Base-by-base conservation (phyloP, 2,113 vertebrate species). In the Regulus satrapa region DNA sequence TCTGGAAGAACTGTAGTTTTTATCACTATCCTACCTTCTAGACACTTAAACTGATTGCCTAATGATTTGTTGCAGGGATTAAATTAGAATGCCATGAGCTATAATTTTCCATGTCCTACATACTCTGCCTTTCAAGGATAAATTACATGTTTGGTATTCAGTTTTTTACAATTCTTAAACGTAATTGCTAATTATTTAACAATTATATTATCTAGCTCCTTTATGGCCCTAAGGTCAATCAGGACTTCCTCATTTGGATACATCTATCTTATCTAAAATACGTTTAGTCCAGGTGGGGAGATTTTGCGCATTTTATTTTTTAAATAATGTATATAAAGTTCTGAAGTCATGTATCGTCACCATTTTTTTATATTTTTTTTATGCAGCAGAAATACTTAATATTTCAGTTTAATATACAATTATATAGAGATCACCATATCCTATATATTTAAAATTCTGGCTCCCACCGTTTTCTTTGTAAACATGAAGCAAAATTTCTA, bases 61-160 rank as follows among this genome's bases (percentile, higher is more conserved):
- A 88, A 92, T 92, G 55, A 85, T 90, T 92, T 89, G 40, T 88
- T 92, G 34, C 64, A 85, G 38, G 38, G 24, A 85, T 82, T 89
- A 89, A 77, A 89, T 94, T 88, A 78, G 66, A 92, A 71, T 85
- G 62, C 56, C 10, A 2, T 63, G 56, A 85, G 34, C 40, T 85
- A 85, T 88, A 94, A 88, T 92, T 94, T 89, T 75, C 52, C 14
- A 72, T 54, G 78, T 59, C 69, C 48, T 92, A 61, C n/a, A 67
- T 81, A 75, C 34, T 71, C 24, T 86, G 12, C 12, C 18, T 80
- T 86, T 61, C 52, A 95, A 69, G 38, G 63, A 68, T 82, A 92
- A 95, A 95, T 90, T 82, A 46, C 56, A 85, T 75, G 21, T 87
- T 95, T 93, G 48, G 36, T 68, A 68, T 61, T 83, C 31, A 17